These are phyloP conservation scores for Pachymerium ferrugineum DNA, from an alignment of 2,888 invertebrate species.

Conservation along the genomic window DNA sequence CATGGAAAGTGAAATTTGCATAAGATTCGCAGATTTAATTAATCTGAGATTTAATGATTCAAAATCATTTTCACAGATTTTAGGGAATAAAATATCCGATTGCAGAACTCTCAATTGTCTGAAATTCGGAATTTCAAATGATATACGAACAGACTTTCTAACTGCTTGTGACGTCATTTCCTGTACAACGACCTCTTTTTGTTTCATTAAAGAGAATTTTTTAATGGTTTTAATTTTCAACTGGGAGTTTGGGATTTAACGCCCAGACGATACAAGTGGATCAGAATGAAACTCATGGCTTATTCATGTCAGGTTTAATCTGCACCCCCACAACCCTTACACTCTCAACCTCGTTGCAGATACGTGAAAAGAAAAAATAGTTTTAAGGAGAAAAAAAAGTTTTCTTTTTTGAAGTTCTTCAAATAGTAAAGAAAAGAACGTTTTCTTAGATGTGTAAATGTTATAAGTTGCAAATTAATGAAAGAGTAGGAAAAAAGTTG, in stretches of 20 bases:
- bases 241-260: constrained; percentile 13
- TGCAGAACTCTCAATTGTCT: too few species aligned
- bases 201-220: constrained; percentile 22
- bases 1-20: too few species aligned
- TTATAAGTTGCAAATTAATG: background rate
- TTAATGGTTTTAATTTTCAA: constrained; percentile 13
- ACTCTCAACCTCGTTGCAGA: background rate
- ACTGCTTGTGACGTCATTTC: too few species aligned
- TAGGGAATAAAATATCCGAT: too few species aligned
- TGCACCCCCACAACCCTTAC: constrained; percentile 18
- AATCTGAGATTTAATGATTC: too few species aligned
- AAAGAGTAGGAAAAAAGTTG: background rate
- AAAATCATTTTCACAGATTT: too few species aligned
- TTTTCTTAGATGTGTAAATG: background rate
- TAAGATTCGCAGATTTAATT: too few species aligned
- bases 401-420: background rate
- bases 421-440: constrained; percentile 1
- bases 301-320: constrained; percentile 22
- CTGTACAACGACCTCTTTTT: too few species aligned
- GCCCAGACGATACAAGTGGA: background rate
- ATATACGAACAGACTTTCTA: too few species aligned
- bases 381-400: background rate
- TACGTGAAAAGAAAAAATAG: too few species aligned
- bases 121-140: too few species aligned
- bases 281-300: background rate